Conservation (phyloP, 2,797 vertebrate genomes). For the Chanos chanos region DNA sequence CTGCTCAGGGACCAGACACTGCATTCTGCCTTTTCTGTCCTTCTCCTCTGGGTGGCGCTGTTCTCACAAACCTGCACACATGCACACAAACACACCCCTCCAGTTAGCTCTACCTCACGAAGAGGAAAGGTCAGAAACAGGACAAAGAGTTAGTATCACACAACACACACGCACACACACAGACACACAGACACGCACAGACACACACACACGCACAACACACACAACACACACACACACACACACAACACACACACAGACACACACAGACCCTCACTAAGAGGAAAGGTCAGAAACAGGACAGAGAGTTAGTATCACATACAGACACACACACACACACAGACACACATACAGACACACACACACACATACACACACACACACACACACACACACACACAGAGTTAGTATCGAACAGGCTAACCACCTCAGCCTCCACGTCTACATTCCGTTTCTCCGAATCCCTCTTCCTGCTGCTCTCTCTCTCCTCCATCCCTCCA, state of each 20-base stretch:
- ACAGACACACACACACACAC: slow-evolving; percentile 57
- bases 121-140: too few species aligned
- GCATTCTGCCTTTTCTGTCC: slow-evolving; percentile 75
- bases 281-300: too few species aligned
- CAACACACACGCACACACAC: too few species aligned
- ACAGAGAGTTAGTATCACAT: too few species aligned
- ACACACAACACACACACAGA: too few species aligned
- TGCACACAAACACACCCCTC: not conserved
- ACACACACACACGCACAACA: too few species aligned
- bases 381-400: not conserved
- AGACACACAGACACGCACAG: too few species aligned
- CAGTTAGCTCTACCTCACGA: too few species aligned
- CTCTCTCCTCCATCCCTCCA: slow-evolving; percentile 71
- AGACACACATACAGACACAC: not conserved
- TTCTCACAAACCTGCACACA: slow-evolving; percentile 57
- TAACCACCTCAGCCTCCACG: slow-evolving; percentile 62
- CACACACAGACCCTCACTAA: not conserved
- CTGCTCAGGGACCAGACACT: slow-evolving; percentile 68
- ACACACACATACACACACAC: slow-evolving; percentile 54
- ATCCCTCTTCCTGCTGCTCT: slow-evolving; percentile 40
- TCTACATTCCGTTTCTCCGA: slow-evolving; percentile 45
- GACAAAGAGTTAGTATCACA: too few species aligned
- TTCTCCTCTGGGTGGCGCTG: slow-evolving; percentile 73
- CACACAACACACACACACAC: too few species aligned
- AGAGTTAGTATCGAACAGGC: not conserved